These are phyloP conservation scores for Apamea epomidion DNA, from an alignment of 2,888 invertebrate species.

Conservation along the genomic window DNA sequence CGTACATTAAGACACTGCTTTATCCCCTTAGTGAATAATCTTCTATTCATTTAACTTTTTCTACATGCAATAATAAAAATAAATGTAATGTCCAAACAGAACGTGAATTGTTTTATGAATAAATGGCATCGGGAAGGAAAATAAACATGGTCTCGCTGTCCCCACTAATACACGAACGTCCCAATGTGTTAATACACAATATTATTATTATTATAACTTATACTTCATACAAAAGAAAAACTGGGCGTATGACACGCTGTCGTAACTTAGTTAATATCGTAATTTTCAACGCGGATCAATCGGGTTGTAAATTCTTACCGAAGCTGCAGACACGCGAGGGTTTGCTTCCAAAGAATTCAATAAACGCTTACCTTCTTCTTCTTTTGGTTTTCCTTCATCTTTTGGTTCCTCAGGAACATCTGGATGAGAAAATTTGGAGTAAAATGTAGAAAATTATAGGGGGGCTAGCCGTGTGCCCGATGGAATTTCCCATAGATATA, in stretches of 20 bases:
- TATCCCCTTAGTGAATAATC: not conserved
- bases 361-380: conserved; percentile 9
- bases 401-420: conserved; percentile 33
- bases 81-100: not conserved
- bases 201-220: not conserved
- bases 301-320: not conserved
- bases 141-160: not conserved
- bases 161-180: not conserved
- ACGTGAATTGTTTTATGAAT: not conserved
- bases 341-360: not conserved
- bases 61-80: not conserved
- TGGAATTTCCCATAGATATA: too few species aligned
- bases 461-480: not conserved
- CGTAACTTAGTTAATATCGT: not conserved
- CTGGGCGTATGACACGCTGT: not conserved
- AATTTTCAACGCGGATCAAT: not conserved
- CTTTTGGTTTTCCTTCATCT: not conserved
- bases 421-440: conserved; percentile 1
- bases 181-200: not conserved
- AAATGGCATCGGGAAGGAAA: not conserved
- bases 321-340: not conserved
- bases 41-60: not conserved
- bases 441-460: not conserved
- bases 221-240: not conserved
- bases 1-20: not conserved